Percentiles rank a stretch among this genome's conserved stretches.
phyloP scores from a whole-genome alignment of 2,797 vertebrate genomes.

The Lemur catta region DNA sequence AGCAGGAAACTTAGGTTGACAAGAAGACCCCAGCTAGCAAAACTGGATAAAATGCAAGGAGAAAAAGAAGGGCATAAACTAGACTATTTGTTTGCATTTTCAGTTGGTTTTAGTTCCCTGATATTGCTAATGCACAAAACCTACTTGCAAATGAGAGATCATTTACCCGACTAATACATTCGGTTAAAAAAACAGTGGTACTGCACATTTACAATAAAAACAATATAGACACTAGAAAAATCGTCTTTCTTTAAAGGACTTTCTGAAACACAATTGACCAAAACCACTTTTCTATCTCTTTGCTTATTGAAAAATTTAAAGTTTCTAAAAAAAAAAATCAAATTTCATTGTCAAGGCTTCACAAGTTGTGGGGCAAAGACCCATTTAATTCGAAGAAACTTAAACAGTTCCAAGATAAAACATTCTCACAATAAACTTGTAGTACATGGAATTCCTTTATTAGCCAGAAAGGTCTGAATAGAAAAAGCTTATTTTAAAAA shows the following conservation, averaged over 20 bases:
- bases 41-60: not conserved
- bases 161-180: not conserved
- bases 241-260: not conserved
- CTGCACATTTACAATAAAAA: not conserved
- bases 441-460: not conserved
- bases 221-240: not conserved
- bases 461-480: not conserved
- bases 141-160: not conserved
- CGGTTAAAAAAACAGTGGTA: not conserved
- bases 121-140: not conserved
- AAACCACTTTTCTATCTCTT: not conserved
- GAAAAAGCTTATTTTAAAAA: conserved; percentile 39
- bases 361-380: not conserved
- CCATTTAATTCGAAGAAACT: not conserved
- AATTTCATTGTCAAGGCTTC: not conserved
- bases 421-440: not conserved
- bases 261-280: not conserved
- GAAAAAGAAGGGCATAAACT: not conserved
- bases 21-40: not conserved
- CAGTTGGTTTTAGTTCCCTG: not conserved
- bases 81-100: not conserved
- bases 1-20: not conserved
- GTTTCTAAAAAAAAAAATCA: not conserved
- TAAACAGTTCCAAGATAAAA: not conserved
- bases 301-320: conserved; percentile 23